These are phyloP conservation scores for Diachasmimorpha longicaudata DNA, from an alignment of 1,140 invertebrate species.

Conservation along the genomic window DNA sequence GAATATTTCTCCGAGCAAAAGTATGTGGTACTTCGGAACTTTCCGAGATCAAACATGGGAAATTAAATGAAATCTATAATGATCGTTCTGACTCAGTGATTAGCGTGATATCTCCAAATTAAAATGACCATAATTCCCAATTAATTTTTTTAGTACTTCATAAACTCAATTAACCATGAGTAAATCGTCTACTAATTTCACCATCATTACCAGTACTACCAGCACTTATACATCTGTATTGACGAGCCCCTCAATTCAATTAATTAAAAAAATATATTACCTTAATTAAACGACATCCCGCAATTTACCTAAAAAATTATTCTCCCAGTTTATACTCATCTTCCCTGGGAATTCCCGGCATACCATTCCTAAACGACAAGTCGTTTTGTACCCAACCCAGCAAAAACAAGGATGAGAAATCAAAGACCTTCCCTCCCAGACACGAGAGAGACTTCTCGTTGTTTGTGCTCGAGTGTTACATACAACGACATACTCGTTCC, in stretches of 20 bases:
- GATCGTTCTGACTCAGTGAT: no score
- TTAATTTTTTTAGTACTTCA: no score
- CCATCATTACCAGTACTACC: no score
- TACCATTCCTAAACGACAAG: not conserved
- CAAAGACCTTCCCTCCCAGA: not conserved
- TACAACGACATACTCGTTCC: conserved; percentile 1
- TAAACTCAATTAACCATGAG: no score
- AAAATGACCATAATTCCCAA: no score
- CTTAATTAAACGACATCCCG: not conserved
- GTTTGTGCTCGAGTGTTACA: not conserved
- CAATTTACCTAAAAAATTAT: not conserved
- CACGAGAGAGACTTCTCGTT: not conserved
- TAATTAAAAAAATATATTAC: conserved; percentile 1
- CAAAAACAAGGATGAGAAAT: not conserved
- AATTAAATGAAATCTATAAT: no score
- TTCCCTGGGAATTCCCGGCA: not conserved
- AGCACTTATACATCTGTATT: no score
- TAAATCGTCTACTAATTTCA: no score
- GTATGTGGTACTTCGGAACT: no score
- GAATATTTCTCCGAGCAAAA: no score
- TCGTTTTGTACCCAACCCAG: not conserved
- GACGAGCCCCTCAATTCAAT: not conserved
- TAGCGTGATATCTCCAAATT: no score
- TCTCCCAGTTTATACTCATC: not conserved
- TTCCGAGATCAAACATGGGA: no score